phyloP scores from a whole-genome alignment of 2,113 vertebrate genomes.

The Microtus ochrogaster region DNA sequence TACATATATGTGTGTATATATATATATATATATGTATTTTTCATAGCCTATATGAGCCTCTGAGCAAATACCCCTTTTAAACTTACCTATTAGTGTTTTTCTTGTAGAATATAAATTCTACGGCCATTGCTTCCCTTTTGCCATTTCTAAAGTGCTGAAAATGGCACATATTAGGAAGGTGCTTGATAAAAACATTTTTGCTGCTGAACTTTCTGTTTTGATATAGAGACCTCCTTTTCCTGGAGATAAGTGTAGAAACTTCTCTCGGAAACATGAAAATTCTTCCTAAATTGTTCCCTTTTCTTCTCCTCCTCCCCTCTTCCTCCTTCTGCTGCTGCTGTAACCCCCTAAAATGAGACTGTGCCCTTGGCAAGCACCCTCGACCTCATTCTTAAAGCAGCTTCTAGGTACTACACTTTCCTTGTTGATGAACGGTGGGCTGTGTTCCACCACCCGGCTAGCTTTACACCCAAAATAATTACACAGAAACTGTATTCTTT shows the following conservation, averaged over 20 bases:
- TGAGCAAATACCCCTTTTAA: not conserved
- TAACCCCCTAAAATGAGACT: not conserved
- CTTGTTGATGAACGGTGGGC: too few species aligned
- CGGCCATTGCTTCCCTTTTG: not conserved
- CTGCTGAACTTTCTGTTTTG: not conserved
- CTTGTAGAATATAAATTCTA: not conserved
- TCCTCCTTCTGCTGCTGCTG: too few species aligned
- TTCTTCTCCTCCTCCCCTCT: not conserved
- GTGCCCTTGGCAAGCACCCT: not conserved
- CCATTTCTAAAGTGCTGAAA: not conserved
- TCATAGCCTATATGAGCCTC: not conserved
- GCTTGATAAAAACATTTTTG: conserved; percentile 5
- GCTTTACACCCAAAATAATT: too few species aligned
- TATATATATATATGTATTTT: not conserved
- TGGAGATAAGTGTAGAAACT: not conserved
- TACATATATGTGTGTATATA: not conserved
- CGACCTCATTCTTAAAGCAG: not conserved
- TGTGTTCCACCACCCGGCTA: too few species aligned
- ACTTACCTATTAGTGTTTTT: not conserved
- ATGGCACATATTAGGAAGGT: not conserved
- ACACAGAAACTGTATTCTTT: too few species aligned
- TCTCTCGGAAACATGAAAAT: not conserved
- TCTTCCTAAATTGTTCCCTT: not conserved
- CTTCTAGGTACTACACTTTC: too few species aligned
- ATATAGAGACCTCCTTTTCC: not conserved